Base-by-base conservation (phyloP, 2,888 invertebrate species). In the Ornithoptera priamus region DNA sequence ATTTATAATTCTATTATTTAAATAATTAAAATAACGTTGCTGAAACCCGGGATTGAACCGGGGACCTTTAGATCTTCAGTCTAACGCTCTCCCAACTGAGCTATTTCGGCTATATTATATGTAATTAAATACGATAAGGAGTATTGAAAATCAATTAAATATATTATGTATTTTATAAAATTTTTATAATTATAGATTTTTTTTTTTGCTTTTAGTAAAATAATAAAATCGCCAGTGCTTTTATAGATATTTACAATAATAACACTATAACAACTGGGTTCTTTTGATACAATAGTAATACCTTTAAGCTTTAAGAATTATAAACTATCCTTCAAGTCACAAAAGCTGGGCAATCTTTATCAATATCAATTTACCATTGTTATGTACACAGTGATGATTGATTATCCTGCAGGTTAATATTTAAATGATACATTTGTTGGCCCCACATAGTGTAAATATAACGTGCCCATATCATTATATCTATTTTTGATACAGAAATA, bases 341-440 rank as follows among this genome's bases (percentile, higher is more conserved):
- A 70, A 24, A 60, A 64, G 60, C 62, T 39, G 36, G 60, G 46
- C 12, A 2, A 60, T 63, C 56, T 57, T 60, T 5, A 15, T 64
- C 60, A 64, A 64, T 67, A 63, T 70, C 64, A 67, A 59, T 42
- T 60, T 60, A 30, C 59, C 60, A 67, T 70, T 70, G 70, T 70
- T 67, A 60, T n/a, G 8, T 66, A 57, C 20, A 39, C 30, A 60
- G 60, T 42, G 67, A 67, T 70, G 70, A 70, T 70, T 67, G 57
- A 70, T 70, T 67, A 56, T 20, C 56, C 50, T 22, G 56, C 24
- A 30, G 18, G 42, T 66, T 59, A 66, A 70, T 63, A 53, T 59
- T 62, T 67, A 70, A 65, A 67, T 62, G 62, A 63, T 67, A 70
- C 70, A 67, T 63, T 18, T 67, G 67, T 70, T 60, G 22, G 70